Percentiles rank a stretch among this genome's conserved stretches.
phyloP scores from a whole-genome alignment of 1,140 invertebrate species.

The Temnothorax curvispinosus region DNA sequence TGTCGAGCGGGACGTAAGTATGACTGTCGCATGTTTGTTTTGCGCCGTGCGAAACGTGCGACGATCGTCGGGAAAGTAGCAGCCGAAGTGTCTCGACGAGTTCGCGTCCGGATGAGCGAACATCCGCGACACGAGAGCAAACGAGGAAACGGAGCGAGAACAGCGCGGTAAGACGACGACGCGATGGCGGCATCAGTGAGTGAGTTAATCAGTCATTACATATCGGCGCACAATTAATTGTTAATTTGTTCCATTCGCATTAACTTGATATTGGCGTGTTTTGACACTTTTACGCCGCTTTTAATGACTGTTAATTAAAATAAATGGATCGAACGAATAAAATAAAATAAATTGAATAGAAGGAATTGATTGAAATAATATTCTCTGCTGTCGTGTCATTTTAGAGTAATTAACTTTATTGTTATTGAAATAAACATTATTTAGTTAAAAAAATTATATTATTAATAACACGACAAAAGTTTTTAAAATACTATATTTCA shows the following conservation, averaged over 20 bases:
- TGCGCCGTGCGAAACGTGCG: background rate
- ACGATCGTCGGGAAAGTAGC: background rate
- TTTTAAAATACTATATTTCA: background rate
- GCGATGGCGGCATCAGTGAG: background rate
- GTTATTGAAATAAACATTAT: background rate
- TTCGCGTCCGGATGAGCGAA: background rate
- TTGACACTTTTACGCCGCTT: background rate
- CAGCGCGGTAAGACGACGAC: background rate
- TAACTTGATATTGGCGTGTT: background rate
- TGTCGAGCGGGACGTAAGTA: background rate
- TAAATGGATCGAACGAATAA: background rate
- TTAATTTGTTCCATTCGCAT: background rate
- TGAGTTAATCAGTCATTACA: background rate
- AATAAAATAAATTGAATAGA: slow-evolving; percentile 13
- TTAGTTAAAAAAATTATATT: background rate
- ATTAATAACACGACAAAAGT: too few species aligned
- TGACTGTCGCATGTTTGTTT: background rate
- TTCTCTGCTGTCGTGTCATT: background rate
- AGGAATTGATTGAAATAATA: slow-evolving; percentile 1
- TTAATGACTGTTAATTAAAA: background rate
- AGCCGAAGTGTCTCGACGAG: background rate
- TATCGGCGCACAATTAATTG: background rate
- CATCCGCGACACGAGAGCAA: background rate
- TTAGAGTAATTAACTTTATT: slow-evolving; percentile 9
- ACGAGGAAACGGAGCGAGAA: background rate